A percentile compares a stretch with the other conserved stretches of the same genome.
Evolutionary conservation across 2,113 vertebrate genomes (phyloP).

Genomic region (Circaetus gallicus): DNA sequence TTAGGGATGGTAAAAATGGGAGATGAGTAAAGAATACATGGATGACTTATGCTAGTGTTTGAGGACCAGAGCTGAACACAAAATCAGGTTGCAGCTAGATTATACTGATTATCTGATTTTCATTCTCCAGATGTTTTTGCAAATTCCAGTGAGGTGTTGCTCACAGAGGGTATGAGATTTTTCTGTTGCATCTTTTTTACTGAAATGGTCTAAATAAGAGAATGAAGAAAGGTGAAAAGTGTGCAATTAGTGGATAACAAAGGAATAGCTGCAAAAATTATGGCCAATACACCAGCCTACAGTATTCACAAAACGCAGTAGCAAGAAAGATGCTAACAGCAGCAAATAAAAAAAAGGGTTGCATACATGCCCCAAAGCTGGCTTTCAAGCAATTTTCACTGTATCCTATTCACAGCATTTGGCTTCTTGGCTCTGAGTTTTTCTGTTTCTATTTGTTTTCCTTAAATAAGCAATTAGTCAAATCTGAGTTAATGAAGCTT

Average conservation of each 20-base stretch:
- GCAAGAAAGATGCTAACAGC: not conserved
- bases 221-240: not conserved
- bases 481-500: constrained; percentile 53
- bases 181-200: not conserved
- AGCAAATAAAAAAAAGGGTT: not conserved
- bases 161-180: not conserved
- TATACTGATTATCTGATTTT: not conserved
- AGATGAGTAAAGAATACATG: not conserved
- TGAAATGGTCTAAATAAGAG: not conserved
- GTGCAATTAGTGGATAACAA: not conserved
- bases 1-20: not conserved
- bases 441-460: constrained; percentile 51
- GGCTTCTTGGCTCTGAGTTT: not conserved
- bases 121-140: not conserved
- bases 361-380: not conserved
- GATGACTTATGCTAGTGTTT: not conserved
- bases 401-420: not conserved
- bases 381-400: not conserved
- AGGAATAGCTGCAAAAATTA: not conserved
- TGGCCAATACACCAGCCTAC: not conserved
- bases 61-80: not conserved
- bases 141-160: not conserved
- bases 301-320: not conserved
- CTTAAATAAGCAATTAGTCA: constrained; percentile 45
- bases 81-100: not conserved